phyloP scores from a whole-genome alignment of 2,113 vertebrate species.

The Tachycineta bicolor region DNA sequence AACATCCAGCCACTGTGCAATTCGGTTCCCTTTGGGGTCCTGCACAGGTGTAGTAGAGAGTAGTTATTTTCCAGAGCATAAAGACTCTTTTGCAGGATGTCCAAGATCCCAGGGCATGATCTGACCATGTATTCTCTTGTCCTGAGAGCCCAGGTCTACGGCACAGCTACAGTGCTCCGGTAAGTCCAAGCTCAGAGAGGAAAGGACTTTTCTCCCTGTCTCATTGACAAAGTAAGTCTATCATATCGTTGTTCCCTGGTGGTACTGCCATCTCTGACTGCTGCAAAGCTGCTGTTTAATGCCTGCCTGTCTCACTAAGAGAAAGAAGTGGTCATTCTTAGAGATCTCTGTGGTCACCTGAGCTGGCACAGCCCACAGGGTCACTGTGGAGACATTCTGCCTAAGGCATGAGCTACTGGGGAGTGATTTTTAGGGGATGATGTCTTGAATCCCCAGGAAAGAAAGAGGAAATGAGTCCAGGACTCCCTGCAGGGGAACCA shows the following conservation, averaged over 20 bases:
- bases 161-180: neutral
- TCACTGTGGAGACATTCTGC: neutral
- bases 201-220: neutral
- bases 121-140: neutral
- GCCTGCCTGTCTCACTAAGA: neutral
- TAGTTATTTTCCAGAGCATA: neutral
- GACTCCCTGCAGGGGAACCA: neutral
- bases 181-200: neutral
- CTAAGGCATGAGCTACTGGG: neutral
- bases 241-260: neutral
- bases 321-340: neutral
- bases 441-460: neutral
- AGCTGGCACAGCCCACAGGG: neutral
- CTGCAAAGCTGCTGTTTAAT: neutral
- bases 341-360: neutral
- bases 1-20: conserved; percentile 54
- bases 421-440: neutral
- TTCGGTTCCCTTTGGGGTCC: conserved; percentile 58
- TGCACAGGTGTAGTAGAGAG: neutral
- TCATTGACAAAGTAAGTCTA: neutral
- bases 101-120: neutral
- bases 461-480: neutral
- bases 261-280: neutral
- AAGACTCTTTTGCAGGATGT: neutral
- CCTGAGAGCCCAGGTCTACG: neutral